Base-by-base conservation (phyloP, 2,113 vertebrate species). In the Microtus ochrogaster region DNA sequence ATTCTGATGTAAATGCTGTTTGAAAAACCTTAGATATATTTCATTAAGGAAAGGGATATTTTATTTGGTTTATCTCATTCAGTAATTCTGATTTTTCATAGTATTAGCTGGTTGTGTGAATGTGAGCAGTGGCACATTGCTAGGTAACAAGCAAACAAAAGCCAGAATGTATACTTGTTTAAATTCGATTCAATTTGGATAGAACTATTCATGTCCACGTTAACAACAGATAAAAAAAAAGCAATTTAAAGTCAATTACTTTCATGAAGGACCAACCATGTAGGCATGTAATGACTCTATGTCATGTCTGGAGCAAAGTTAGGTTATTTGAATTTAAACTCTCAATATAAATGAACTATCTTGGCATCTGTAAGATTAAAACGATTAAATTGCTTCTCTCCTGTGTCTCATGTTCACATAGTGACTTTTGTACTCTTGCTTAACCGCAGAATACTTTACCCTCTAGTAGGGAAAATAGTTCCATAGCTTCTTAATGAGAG, bases 401-500 rank as follows among this genome's bases (percentile, higher is more conserved):
- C 14, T 92, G 89, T 94, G 94, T 96, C 94, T 94, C 89, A 96
- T 96, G 92, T 63, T 89, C 92, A 96, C 0, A 86, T 89, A 95
- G 86, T 63, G 97, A 98, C 95, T 92, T 98, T 97, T 95, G 93
- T 98, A 77, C 95, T 97, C 96, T 90, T 97, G 17, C 92, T 98
- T 97, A 97, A 97, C 94, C 95, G 91, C 94, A 95, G 72, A 55
- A 76, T 97, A 97, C 96, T 97, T 97, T 96, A 96, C n/a, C 96
- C 96, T 97, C 28, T 44, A 70, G 92, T 96, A 94, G 91, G 79
- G 91, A 82, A 96, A 95, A 79, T 86, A 95, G 97, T 95, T 96
- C 61, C 95, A 73, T 76, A 92, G 63, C 61, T 93, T 95, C 96
- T 74, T 68, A 49, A 96, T 98, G 97, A 98, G 98, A 98, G 98